A percentile compares a stretch with the other conserved stretches of the same genome.
phyloP scores from a whole-genome alignment of 2,888 invertebrate genomes.

The Heliconius aoede region DNA sequence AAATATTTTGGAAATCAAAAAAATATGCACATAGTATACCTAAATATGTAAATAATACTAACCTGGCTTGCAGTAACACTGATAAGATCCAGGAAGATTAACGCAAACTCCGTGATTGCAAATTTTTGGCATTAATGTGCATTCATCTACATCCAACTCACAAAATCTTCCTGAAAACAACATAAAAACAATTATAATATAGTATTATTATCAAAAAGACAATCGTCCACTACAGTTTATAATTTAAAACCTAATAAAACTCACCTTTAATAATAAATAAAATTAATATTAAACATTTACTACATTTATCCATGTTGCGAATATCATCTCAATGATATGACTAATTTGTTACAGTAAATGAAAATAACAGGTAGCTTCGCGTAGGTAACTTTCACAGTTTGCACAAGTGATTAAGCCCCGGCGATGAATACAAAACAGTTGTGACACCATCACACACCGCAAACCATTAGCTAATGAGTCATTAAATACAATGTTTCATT shows the following conservation, averaged over 20 bases:
- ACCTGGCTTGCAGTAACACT: constrained; percentile 94
- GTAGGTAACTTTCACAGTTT: constrained; percentile 56
- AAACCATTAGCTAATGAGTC: constrained; percentile 20
- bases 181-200: no score
- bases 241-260: neutral
- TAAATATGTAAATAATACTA: constrained; percentile 29
- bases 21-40: neutral
- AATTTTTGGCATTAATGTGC: constrained; percentile 83
- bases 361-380: constrained; percentile 52
- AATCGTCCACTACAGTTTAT: neutral
- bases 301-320: constrained; percentile 41
- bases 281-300: constrained; percentile 36
- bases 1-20: constrained; percentile 17
- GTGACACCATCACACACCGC: constrained; percentile 5
- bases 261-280: constrained; percentile 42
- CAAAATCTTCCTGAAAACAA: constrained; percentile 79
- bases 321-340: constrained; percentile 37
- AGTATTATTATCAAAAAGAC: neutral
- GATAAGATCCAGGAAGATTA: constrained; percentile 89
- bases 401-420: constrained; percentile 61
- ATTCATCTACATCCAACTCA: constrained; percentile 90
- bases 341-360: constrained; percentile 50
- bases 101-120: constrained; percentile 93
- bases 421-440: constrained; percentile 20
- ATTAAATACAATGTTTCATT: constrained; percentile 27